Evolutionary conservation across 37 sponge, comb jelly and placozoan species (phyloP), one percentile per base, ranked within the genome.

Genomic region (Geodia barretti): DNA sequence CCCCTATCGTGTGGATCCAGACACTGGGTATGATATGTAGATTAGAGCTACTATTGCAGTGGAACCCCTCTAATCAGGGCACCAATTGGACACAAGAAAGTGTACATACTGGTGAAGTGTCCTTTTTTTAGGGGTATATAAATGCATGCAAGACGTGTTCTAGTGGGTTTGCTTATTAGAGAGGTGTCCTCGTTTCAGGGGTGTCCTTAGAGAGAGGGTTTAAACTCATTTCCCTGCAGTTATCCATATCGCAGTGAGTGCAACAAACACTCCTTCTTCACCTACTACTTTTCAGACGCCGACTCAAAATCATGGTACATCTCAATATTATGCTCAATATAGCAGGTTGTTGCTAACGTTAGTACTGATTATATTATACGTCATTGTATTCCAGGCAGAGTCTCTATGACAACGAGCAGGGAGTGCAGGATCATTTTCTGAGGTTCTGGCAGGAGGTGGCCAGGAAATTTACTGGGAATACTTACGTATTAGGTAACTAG

Each of bases 371-470:
- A 7, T 79, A 17, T 5, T 81, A 17, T 71, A 28, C 1, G 23
- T 35, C 58, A 0, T 19, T 28, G 30, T 24, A n/a, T 0, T 36
- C 26, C 79, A 91, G 91, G 84, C 89, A 95, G 58, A 91, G 92
- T 62, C 68, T 95, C 54, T 95, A 88, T 86, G 81, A 91, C 66
- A 95, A 91, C 66, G 86, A 90, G 33, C 83, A 89, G 38, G 63
- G 76, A 23, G 47, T 93, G 5, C 89, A 86, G 43, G 95, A 95
- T 47, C 79, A 76, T 41, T 84, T 95, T 70, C 73, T 65, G 21
- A 29, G 62, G 80, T 95, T 95, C 72, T 95, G 95, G 95, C 54
- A 79, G 43, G 40, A 68, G 58, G 86, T 91, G 39, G 89, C 95
- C 64, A 39, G 73, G 36, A 76, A 62, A 39, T 95, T 95, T 71